These are phyloP conservation scores for Pachydiplax longipennis DNA, from an alignment of 2,888 invertebrate species.

Conservation along the genomic window DNA sequence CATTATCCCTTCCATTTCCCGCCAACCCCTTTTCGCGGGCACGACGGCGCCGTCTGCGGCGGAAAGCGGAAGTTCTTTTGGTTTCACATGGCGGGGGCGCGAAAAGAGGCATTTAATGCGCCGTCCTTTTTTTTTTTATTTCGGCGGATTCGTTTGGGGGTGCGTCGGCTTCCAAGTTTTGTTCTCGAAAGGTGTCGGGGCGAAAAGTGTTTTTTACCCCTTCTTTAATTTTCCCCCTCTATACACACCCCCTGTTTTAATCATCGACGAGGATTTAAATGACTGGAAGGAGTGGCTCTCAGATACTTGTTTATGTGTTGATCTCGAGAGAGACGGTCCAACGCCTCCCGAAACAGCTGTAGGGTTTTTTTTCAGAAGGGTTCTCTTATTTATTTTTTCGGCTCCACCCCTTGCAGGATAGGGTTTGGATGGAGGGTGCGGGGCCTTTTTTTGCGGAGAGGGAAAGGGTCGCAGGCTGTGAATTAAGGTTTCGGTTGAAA, in stretches of 20 bases:
- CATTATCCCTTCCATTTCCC: not conserved
- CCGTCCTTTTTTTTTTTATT: not conserved
- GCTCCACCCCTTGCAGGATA: not conserved
- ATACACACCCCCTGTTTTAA: not conserved
- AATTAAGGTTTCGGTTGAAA: not conserved
- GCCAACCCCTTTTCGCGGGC: not conserved
- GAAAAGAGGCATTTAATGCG: not conserved
- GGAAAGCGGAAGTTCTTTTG: not conserved
- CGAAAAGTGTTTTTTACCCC: not conserved
- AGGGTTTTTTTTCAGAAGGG: not conserved
- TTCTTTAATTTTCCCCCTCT: not conserved
- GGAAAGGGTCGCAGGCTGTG: not conserved
- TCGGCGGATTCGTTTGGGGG: not conserved
- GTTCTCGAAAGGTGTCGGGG: not conserved
- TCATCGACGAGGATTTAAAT: constrained; percentile 21
- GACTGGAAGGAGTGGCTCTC: constrained; percentile 20
- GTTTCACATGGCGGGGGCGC: not conserved
- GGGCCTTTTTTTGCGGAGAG: not conserved
- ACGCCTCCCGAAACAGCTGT: not conserved
- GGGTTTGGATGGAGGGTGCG: not conserved
- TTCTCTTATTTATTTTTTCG: not conserved
- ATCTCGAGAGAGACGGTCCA: not conserved
- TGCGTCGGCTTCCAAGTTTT: not conserved
- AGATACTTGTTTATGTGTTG: constrained; percentile 2
- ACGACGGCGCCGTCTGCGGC: not conserved